Conservation (phyloP, 2,888 invertebrate genomes). For the Tupiocoris notatus region DNA sequence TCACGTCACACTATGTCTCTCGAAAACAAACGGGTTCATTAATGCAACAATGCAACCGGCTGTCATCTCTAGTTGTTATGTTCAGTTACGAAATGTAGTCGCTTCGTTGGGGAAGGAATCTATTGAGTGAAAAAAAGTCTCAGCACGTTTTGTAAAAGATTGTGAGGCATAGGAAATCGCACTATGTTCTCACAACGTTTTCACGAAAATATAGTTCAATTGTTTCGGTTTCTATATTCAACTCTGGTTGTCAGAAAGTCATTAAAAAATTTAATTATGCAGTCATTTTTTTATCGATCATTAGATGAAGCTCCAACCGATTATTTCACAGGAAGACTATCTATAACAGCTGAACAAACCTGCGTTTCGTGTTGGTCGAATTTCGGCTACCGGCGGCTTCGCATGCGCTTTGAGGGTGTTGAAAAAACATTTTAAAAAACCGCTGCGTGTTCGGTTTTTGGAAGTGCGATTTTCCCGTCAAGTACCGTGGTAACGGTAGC, state of each 20-base stretch:
- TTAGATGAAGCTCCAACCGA: too few relatives aligned
- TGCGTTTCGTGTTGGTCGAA: background rate
- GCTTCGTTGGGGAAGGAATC: background rate
- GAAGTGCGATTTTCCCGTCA: background rate
- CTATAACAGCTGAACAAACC: too few relatives aligned
- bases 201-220: too few relatives aligned
- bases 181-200: too few relatives aligned
- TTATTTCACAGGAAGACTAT: too few relatives aligned
- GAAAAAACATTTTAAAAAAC: too few relatives aligned
- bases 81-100: constrained; percentile 20
- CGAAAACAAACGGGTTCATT: constrained; percentile 34
- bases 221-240: too few relatives aligned
- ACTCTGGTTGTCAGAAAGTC: too few relatives aligned
- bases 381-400: background rate
- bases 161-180: too few relatives aligned
- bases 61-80: constrained; percentile 25
- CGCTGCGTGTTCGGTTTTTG: background rate
- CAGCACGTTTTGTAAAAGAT: too few relatives aligned
- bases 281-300: too few relatives aligned
- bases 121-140: constrained; percentile 1
- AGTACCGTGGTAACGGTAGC: background rate
- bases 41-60: constrained; percentile 29
- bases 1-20: constrained; percentile 28
- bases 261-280: too few relatives aligned
- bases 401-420: background rate